These are phyloP conservation scores for Menura novaehollandiae DNA, from an alignment of 2,113 vertebrate genomes.

Conservation along the genomic window DNA sequence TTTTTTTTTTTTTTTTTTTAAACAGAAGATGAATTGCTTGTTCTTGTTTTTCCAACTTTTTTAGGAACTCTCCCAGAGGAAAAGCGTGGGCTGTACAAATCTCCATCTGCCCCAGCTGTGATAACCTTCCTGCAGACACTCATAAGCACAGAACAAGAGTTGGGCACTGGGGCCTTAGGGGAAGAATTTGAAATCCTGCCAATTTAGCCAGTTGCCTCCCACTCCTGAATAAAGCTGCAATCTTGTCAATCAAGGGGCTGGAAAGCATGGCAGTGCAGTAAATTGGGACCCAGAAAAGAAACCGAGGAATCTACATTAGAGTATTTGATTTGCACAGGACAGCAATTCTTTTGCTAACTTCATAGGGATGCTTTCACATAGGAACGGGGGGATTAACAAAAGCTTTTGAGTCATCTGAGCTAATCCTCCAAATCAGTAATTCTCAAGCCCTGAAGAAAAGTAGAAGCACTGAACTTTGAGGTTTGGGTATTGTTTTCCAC, in stretches of 20 bases:
- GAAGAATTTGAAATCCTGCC: not conserved
- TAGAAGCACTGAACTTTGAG: not conserved
- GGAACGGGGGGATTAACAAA: not conserved
- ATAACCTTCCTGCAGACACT: not conserved
- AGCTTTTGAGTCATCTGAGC: not conserved
- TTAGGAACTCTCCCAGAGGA: not conserved
- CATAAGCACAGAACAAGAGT: not conserved
- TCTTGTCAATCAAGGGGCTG: not conserved
- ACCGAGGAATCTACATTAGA: not conserved
- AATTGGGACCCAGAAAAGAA: not conserved
- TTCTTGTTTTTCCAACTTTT: not conserved
- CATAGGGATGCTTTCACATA: not conserved
- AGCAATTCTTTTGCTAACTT: not conserved
- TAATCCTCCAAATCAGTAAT: not conserved
- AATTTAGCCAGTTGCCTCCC: not conserved
- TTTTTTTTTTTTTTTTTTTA: not conserved
- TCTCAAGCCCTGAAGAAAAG: not conserved
- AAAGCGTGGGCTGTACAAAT: not conserved
- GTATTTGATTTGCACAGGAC: not conserved
- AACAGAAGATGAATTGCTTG: not conserved
- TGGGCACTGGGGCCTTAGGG: not conserved
- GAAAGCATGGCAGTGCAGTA: not conserved
- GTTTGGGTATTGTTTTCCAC: not conserved
- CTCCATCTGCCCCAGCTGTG: conserved; percentile 2
- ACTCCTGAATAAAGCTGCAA: not conserved